Conservation (phyloP, 2,888 invertebrate genomes). For the Zelleria hepariella region DNA sequence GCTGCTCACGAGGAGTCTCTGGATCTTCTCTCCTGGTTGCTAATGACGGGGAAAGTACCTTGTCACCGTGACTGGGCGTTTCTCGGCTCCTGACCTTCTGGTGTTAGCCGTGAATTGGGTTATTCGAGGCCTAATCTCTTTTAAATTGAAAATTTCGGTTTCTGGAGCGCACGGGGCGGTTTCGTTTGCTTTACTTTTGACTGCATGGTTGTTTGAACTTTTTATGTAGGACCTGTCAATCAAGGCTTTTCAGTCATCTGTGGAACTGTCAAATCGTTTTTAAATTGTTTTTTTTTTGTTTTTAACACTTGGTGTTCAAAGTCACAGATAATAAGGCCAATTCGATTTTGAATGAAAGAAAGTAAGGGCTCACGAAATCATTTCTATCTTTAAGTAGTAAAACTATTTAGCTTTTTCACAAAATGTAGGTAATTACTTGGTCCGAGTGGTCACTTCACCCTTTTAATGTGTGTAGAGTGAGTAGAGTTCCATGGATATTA, state of each 20-base stretch:
- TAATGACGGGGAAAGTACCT: constrained; percentile 60
- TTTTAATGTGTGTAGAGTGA: no score
- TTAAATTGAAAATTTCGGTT: constrained; percentile 39
- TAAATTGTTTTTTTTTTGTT: neutral
- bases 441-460: no score
- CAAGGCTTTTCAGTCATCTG: neutral
- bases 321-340: neutral
- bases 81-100: constrained; percentile 52
- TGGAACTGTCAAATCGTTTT: neutral
- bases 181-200: constrained; percentile 2
- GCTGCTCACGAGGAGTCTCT: constrained; percentile 48
- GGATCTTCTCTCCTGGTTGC: constrained; percentile 45
- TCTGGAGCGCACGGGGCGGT: constrained; percentile 17
- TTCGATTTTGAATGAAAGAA: neutral
- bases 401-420: no score
- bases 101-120: constrained; percentile 52
- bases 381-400: no score
- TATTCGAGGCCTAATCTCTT: constrained; percentile 49
- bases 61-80: constrained; percentile 55
- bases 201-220: neutral
- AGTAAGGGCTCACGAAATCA: no score
- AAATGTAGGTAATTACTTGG: no score
- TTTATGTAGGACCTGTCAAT: neutral
- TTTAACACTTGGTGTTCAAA: neutral
- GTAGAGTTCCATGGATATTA: no score